Percentiles rank a stretch among this genome's conserved stretches.
Conservation (phyloP, 2,888 invertebrate species). For the Timandra comae region DNA sequence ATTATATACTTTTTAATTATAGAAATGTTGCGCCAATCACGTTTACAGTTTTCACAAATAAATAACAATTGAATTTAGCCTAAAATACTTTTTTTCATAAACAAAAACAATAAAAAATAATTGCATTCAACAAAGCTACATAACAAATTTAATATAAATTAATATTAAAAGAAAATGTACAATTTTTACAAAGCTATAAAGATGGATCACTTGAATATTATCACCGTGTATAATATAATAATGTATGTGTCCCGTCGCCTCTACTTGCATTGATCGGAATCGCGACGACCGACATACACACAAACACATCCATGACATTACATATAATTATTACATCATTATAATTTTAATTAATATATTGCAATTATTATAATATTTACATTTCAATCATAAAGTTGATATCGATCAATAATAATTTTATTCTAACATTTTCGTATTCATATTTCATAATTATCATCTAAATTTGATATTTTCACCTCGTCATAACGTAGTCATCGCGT, state of each 20-base stretch:
- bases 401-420: conserved; percentile 9
- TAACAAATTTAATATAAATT: conserved; percentile 77
- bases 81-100: conserved; percentile 74
- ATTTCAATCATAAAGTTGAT: conserved; percentile 13
- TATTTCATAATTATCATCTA: conserved; percentile 13
- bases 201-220: conserved; percentile 66
- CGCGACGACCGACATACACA: conserved; percentile 25
- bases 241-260: conserved; percentile 19
- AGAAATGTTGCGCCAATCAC: conserved; percentile 62
- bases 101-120: conserved; percentile 76
- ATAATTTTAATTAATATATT: conserved; percentile 31
- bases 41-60: conserved; percentile 71
- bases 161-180: conserved; percentile 73
- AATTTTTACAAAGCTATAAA: conserved; percentile 71
- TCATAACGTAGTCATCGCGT: conserved; percentile 33
- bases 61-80: conserved; percentile 76
- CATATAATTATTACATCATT: conserved; percentile 19
- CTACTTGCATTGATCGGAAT: no score
- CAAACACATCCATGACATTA: conserved; percentile 16
- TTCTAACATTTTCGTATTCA: conserved; percentile 19
- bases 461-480: conserved; percentile 20
- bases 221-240: conserved; percentile 54
- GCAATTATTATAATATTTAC: conserved; percentile 31
- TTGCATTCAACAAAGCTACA: conserved; percentile 77
- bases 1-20: conserved; percentile 43